Conservation (phyloP, 2,797 vertebrate genomes). For the Hippocampus kuda region DNA sequence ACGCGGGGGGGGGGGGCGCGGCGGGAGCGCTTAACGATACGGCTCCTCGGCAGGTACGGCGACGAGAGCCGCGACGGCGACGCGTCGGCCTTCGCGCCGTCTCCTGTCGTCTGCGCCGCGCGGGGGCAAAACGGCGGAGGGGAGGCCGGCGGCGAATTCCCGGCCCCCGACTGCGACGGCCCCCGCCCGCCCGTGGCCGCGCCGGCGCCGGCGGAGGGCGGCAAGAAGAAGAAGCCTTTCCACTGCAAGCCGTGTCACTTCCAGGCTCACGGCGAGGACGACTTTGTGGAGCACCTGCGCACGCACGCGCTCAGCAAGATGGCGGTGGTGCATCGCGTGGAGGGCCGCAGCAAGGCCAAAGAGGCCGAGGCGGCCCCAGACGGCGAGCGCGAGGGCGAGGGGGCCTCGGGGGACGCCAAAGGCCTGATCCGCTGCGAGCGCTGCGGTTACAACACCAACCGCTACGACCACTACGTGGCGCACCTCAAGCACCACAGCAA, state of each 20-base stretch:
- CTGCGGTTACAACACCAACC: conserved; percentile 96
- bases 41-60: conserved; percentile 41
- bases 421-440: conserved; percentile 90
- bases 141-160: conserved; percentile 23
- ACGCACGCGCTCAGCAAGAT: conserved; percentile 86
- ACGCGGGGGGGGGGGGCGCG: no score
- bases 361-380: conserved; percentile 36
- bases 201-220: conserved; percentile 3
- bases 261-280: conserved; percentile 76
- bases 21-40: no score
- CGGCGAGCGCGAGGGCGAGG: conserved; percentile 49
- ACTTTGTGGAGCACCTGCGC: conserved; percentile 86
- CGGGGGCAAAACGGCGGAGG: conserved; percentile 2
- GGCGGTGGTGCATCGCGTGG: conserved; percentile 81
- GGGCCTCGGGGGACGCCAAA: conserved; percentile 64
- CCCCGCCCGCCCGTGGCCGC: conserved; percentile 2
- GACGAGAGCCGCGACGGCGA: conserved; percentile 54
- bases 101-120: conserved; percentile 3
- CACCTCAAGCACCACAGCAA: conserved; percentile 94
- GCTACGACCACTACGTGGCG: conserved; percentile 93
- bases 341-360: conserved; percentile 74
- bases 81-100: conserved; percentile 40
- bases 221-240: conserved; percentile 84
- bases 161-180: conserved; percentile 5
- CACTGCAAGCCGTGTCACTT: conserved; percentile 93